These are phyloP conservation scores for Panurus biarmicus DNA, from an alignment of 2,113 vertebrate species.

Conservation along the genomic window DNA sequence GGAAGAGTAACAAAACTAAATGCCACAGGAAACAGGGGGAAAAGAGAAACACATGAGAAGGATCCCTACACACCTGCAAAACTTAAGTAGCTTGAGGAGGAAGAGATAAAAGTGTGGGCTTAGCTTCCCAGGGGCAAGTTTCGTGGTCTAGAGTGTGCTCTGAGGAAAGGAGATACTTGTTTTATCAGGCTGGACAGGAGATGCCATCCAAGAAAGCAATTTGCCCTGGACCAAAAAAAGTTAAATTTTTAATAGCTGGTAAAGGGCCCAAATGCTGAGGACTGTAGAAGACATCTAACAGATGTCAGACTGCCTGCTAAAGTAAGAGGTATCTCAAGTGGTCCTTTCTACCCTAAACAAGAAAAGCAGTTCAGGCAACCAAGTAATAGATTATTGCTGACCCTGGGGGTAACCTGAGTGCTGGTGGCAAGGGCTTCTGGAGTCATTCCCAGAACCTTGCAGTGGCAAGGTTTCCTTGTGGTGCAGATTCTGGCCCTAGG, in stretches of 20 bases:
- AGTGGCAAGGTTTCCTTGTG: not conserved
- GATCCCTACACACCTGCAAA: not conserved
- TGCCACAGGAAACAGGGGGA: not conserved
- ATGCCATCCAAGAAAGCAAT: not conserved
- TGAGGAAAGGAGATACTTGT: not conserved
- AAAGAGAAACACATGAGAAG: not conserved
- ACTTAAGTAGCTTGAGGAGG: not conserved
- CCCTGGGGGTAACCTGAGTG: not conserved
- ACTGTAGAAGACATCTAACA: not conserved
- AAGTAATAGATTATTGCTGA: not conserved
- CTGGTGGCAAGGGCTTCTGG: not conserved
- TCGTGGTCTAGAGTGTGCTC: not conserved
- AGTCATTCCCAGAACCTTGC: too few species aligned
- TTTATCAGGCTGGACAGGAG: not conserved
- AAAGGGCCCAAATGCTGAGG: not conserved
- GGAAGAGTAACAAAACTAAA: not conserved
- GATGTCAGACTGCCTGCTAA: not conserved
- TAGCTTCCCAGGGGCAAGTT: fast-evolving
- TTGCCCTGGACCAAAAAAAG: not conserved
- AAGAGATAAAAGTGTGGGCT: not conserved
- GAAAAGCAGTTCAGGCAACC: not conserved
- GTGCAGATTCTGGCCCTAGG: not conserved
- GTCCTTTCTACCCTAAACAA: not conserved
- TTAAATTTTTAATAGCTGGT: not conserved
- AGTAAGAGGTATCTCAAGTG: not conserved